phyloP scores from a whole-genome alignment of 2,888 invertebrate genomes.

The Polydrusus pterygomalis region DNA sequence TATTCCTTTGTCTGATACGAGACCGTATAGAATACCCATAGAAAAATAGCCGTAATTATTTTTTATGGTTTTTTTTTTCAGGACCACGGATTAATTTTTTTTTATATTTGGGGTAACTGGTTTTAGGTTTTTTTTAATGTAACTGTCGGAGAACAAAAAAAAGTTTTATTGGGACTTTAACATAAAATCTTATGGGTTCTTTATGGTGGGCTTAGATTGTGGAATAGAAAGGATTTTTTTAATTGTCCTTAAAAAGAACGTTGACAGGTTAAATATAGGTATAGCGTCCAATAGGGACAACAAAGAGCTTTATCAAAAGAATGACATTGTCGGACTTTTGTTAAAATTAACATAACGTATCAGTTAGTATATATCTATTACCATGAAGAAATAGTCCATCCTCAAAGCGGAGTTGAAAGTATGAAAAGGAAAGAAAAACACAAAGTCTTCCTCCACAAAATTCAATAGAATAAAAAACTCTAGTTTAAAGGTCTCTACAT shows the following conservation, averaged over 20 bases:
- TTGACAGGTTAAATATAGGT: conserved; percentile 13
- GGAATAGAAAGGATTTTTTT: neutral
- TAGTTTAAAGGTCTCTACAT: no score
- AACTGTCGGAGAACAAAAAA: conserved; percentile 38
- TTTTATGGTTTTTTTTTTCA: conserved; percentile 44
- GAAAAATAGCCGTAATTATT: conserved; percentile 50
- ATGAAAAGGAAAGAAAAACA: no score
- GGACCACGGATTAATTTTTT: conserved; percentile 29
- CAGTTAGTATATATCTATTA: no score
- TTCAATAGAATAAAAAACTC: no score
- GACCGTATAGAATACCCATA: conserved; percentile 24
- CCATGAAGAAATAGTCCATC: no score
- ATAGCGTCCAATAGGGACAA: neutral
- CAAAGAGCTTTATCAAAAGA: neutral
- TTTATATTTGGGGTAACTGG: conserved; percentile 43
- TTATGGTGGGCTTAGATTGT: conserved; percentile 21
- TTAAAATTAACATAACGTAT: no score
- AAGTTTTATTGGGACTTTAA: conserved; percentile 20
- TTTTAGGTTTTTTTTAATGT: conserved; percentile 44
- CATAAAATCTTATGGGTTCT: conserved; percentile 21
- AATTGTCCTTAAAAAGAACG: neutral
- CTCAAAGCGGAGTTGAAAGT: no score
- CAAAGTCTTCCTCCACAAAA: no score
- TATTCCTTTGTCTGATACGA: conserved; percentile 35
- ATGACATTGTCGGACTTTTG: no score